Percentiles rank a stretch among this genome's conserved stretches.
These are phyloP conservation scores for Plusia festucae DNA, from an alignment of 2,888 invertebrate genomes.

Conservation along the genomic window DNA sequence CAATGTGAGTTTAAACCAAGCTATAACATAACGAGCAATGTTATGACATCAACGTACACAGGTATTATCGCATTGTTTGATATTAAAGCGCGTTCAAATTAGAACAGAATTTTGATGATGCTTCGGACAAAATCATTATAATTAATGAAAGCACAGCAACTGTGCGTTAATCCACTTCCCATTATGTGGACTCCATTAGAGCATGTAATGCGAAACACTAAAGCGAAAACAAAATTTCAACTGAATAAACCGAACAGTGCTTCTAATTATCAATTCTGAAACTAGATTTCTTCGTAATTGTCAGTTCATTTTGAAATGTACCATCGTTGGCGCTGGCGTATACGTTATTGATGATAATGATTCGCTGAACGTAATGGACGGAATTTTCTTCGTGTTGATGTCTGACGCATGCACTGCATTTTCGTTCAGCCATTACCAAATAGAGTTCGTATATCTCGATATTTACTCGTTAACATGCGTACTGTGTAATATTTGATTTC, in stretches of 20 bases:
- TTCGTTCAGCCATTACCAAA: not conserved
- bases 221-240: constrained; percentile 61
- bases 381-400: constrained; percentile 23
- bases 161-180: constrained; percentile 58
- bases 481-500: not conserved
- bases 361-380: constrained; percentile 14
- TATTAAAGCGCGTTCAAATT: constrained; percentile 57
- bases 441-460: constrained; percentile 2
- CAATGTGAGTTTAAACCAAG: not conserved
- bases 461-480: not conserved
- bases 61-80: constrained; percentile 36
- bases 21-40: constrained; percentile 1
- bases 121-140: constrained; percentile 65
- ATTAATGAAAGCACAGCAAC: constrained; percentile 61
- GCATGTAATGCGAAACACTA: constrained; percentile 59
- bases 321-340: constrained; percentile 11
- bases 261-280: constrained; percentile 47
- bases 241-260: constrained; percentile 50
- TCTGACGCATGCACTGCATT: not conserved
- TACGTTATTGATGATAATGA: constrained; percentile 18
- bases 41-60: constrained; percentile 22
- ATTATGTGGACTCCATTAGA: constrained; percentile 62
- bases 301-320: constrained; percentile 36
- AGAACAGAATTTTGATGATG: constrained; percentile 62
- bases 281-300: constrained; percentile 37